phyloP scores from a whole-genome alignment of 2,113 vertebrate species.

The Eptatretus burgeri region DNA sequence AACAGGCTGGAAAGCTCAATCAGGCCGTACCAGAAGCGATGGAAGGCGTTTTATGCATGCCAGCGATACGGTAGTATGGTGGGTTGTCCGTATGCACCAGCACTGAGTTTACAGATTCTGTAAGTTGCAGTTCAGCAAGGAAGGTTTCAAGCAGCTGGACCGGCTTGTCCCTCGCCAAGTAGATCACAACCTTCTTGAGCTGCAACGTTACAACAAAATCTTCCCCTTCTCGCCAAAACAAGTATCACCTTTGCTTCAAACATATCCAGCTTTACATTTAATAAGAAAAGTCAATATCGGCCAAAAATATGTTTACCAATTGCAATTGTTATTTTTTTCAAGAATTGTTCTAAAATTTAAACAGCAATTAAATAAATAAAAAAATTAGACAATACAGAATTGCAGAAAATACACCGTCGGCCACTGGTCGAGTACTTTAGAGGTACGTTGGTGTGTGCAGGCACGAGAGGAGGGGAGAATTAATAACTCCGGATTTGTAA shows the following conservation, averaged over 20 bases:
- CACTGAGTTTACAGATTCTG: conserved; percentile 59
- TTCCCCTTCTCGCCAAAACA: no score
- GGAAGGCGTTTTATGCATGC: conserved; percentile 84
- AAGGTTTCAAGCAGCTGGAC: conserved; percentile 87
- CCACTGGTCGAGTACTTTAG: no score
- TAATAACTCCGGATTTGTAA: background rate
- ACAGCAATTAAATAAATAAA: background rate
- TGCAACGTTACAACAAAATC: conserved; percentile 13
- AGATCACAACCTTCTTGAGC: conserved; percentile 96
- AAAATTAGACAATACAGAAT: background rate
- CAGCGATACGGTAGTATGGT: conserved; percentile 76
- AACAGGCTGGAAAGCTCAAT: background rate
- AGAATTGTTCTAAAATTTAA: background rate
- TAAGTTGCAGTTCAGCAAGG: conserved; percentile 69
- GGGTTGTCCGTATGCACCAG: conserved; percentile 95
- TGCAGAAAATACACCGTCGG: no score
- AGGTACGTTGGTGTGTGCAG: no score
- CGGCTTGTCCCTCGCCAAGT: conserved; percentile 90
- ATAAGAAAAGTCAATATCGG: background rate
- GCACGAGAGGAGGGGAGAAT: background rate
- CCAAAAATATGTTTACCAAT: background rate
- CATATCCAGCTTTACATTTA: background rate
- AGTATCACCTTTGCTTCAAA: no score
- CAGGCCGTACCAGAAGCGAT: conserved; percentile 54
- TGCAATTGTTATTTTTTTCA: background rate